A percentile compares a stretch with the other conserved stretches of the same genome.
Conservation (phyloP, 2,888 invertebrate genomes). For the Aporophyla nigra region DNA sequence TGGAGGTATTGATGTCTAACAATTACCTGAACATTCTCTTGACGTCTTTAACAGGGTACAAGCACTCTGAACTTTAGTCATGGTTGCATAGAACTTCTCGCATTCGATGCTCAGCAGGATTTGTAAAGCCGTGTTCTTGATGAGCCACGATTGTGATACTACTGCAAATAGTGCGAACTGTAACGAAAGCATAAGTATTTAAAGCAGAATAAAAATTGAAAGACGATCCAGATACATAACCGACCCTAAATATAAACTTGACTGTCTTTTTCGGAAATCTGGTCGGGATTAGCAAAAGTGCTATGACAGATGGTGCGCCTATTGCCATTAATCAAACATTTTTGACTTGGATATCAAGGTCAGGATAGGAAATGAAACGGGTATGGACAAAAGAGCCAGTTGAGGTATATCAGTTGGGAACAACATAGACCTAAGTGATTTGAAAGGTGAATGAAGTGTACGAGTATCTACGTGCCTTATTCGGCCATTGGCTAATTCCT, state of each 20-base stretch:
- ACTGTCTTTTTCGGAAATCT: no score
- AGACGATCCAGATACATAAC: background rate
- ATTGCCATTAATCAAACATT: background rate
- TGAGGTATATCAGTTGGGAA: background rate
- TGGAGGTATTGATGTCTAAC: background rate
- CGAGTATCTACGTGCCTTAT: background rate
- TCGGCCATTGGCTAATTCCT: background rate
- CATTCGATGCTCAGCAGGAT: conserved; percentile 19
- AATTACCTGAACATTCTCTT: conserved; percentile 30
- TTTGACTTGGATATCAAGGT: background rate
- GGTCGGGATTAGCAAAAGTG: background rate
- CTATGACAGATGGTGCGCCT: background rate
- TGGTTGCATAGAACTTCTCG: conserved; percentile 34
- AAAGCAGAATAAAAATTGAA: background rate
- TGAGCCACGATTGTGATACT: conserved; percentile 30
- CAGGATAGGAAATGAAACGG: no score
- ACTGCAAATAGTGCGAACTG: conserved; percentile 1
- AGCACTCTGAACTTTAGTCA: conserved; percentile 21
- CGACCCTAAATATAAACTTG: background rate
- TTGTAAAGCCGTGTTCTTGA: conserved; percentile 26
- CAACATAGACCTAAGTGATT: background rate
- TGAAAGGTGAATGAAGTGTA: no score
- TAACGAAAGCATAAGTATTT: no score
- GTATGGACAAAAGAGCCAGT: background rate
- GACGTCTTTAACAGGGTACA: conserved; percentile 13